Conservation (phyloP, 2,888 invertebrate genomes). For the Dynastes tityus region DNA sequence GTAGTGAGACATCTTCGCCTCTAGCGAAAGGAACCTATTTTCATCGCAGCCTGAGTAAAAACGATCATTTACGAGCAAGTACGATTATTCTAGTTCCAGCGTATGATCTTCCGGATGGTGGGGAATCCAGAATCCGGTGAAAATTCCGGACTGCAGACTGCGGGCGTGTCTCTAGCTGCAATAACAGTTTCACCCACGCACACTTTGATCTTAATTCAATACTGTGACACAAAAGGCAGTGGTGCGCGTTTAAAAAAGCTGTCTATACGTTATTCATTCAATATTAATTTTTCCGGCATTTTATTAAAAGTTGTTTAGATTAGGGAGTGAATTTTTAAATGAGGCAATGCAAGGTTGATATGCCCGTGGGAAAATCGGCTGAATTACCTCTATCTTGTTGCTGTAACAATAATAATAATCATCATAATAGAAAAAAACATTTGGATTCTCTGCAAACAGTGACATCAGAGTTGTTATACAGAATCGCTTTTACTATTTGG, state of each 20-base stretch:
- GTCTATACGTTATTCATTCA: background rate
- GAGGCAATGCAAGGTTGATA: constrained; percentile 45
- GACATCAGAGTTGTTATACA: constrained; percentile 77
- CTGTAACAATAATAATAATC: constrained; percentile 38
- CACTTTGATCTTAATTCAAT: constrained; percentile 33
- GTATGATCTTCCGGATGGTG: constrained; percentile 55
- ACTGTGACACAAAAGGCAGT: constrained; percentile 30
- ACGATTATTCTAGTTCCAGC: constrained; percentile 50
- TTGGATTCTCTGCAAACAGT: constrained; percentile 47
- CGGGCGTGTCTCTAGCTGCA: constrained; percentile 67
- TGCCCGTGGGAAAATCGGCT: constrained; percentile 36
- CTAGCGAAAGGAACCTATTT: background rate
- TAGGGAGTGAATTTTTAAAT: constrained; percentile 39
- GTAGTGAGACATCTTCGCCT: constrained; percentile 1
- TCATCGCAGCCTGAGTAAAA: background rate
- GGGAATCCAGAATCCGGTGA: constrained; percentile 63
- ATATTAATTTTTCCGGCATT: too few species aligned
- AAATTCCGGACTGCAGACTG: constrained; percentile 64
- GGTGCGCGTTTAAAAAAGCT: constrained; percentile 30
- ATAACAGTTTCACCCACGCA: constrained; percentile 56
- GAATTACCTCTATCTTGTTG: constrained; percentile 57
- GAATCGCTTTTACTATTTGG: constrained; percentile 84
- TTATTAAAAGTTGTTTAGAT: background rate
- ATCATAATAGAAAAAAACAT: constrained; percentile 39
- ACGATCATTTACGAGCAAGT: constrained; percentile 44